Evolutionary conservation across 1,140 invertebrate genomes (phyloP), one percentile per base, ranked within the genome.

Genomic region (Sinonovacula constricta): DNA sequence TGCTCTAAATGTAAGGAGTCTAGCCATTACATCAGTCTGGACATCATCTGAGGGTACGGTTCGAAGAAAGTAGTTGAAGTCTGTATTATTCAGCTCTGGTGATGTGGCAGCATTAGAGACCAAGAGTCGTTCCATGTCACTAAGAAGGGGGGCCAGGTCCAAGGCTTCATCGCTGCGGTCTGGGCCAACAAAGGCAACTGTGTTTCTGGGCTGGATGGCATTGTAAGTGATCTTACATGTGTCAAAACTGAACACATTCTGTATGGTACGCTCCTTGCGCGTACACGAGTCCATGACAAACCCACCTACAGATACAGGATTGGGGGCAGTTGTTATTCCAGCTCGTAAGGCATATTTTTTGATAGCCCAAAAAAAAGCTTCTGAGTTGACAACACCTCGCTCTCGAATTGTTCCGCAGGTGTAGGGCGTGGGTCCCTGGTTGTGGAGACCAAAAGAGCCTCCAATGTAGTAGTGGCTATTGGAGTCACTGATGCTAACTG

Each of bases 351-450:
- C 31, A 60, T 81, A 84, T 18, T 81, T 79, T 30, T 83, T 75
- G n/a, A 88, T 80, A 2, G 81, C 82, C 86, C 87, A 89, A 30
- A 88, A 74, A 51, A 89, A 89, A n/a, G 87, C 86, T 77, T 88
- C 83, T 14, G 82, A 31, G 49, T 86, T 83, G 24, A 83, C 70
- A 33, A 86, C 69, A 15, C 84, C 84, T 4, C 76, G 49, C 22
- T 79, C 33, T 18, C 76, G 53, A 18, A 83, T 67, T 14, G 51
- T 51, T 0, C 70, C 66, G 68, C 85, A 87, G 3, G 54, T 60
- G 30, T 85, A 86, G 0, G 84, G 68, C 49, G 68, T 79, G 2
- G 14, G 5, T 1, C 81, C 83, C 15, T 60, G 59, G 4, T 84
- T 71, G 49, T 86, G 86, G 15, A 88, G 66, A 30, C 79, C 81